phyloP scores from a whole-genome alignment of 2,797 vertebrate species.

The Enteromius treurensis region DNA sequence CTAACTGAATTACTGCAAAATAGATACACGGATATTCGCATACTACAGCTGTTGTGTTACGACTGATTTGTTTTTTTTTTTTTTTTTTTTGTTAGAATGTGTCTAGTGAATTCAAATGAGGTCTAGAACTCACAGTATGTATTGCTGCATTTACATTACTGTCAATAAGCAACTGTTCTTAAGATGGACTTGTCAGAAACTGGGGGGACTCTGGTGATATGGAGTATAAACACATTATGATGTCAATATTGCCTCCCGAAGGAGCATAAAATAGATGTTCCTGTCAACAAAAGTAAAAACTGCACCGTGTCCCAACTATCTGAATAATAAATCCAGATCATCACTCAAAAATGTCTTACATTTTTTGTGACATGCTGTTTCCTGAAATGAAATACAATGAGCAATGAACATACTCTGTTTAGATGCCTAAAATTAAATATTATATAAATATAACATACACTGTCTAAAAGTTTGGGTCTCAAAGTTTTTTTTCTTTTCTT shows the following conservation, averaged over 20 bases:
- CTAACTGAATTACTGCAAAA: slow-evolving; percentile 40
- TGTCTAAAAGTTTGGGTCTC: background rate
- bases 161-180: slow-evolving; percentile 5
- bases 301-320: background rate
- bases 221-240: background rate
- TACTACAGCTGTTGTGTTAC: slow-evolving; percentile 38
- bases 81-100: background rate
- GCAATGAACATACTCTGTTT: background rate
- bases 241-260: background rate
- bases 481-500: too few species aligned
- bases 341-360: background rate
- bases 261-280: background rate
- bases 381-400: background rate
- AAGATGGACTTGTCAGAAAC: background rate
- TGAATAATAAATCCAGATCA: background rate
- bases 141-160: slow-evolving; percentile 16
- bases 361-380: background rate
- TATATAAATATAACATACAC: background rate
- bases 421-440: background rate
- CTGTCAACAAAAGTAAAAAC: background rate
- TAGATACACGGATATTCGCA: slow-evolving; percentile 6
- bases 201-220: background rate
- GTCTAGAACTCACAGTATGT: background rate
- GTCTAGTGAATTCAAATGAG: slow-evolving; percentile 22
- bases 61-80: background rate